A percentile compares a stretch with the other conserved stretches of the same genome.
phyloP scores from a whole-genome alignment of 37 sponge, comb jelly and placozoan genomes.

The Eunapius fragilis region DNA sequence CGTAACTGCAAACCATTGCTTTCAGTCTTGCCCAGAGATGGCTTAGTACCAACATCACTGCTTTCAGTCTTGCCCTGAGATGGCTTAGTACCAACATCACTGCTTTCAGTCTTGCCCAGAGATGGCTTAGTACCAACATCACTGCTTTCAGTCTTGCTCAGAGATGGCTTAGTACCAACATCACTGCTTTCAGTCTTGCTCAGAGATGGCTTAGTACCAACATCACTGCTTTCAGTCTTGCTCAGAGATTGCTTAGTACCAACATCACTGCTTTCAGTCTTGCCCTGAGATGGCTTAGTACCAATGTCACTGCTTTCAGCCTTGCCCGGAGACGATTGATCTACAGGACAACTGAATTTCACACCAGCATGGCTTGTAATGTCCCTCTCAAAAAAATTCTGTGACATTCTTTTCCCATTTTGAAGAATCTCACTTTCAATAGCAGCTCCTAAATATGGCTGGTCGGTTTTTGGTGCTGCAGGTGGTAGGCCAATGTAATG shows the following conservation, averaged over 20 bases:
- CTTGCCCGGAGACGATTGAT: background rate
- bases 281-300: background rate
- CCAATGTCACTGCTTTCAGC: background rate
- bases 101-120: background rate
- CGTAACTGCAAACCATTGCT: background rate
- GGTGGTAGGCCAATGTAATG: background rate
- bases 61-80: background rate
- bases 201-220: background rate
- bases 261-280: background rate
- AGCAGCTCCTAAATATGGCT: background rate
- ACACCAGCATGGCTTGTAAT: background rate
- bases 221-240: background rate
- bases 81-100: background rate
- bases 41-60: background rate
- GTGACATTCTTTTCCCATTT: no score
- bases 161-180: background rate
- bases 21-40: background rate
- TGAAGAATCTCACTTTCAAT: no score
- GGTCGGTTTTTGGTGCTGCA: background rate
- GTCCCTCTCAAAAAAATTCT: background rate
- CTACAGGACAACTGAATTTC: background rate
- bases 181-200: background rate
- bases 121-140: background rate
- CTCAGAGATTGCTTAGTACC: background rate
- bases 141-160: background rate